Conservation (phyloP, 2,113 vertebrate genomes). For the Limanda limanda region DNA sequence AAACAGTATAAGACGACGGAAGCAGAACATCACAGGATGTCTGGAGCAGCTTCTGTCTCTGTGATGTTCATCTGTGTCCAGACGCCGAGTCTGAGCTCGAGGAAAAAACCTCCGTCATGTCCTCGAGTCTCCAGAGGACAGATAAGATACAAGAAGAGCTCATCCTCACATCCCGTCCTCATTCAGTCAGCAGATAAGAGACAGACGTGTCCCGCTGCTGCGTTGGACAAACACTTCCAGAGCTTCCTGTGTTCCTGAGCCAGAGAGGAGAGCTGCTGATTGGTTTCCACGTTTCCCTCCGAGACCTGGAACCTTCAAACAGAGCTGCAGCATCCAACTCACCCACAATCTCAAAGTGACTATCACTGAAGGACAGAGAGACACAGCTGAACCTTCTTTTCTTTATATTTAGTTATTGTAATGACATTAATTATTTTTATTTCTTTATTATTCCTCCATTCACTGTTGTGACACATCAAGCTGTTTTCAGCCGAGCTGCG, state of each 20-base stretch:
- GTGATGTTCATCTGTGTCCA: too few relatives aligned
- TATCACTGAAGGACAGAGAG: neutral
- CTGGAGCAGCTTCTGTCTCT: neutral
- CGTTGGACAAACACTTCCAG: constrained; percentile 38
- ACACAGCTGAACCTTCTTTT: neutral
- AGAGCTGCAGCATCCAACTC: constrained; percentile 20
- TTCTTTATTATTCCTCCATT: too few relatives aligned
- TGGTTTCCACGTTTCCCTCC: neutral
- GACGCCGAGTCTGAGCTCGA: too few relatives aligned
- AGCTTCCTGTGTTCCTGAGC: constrained; percentile 47
- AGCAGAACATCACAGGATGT: too few relatives aligned
- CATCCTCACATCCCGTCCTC: constrained; percentile 13
- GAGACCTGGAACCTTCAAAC: constrained; percentile 28
- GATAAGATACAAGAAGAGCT: constrained; percentile 4
- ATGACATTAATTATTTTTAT: too few relatives aligned
- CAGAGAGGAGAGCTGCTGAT: constrained; percentile 5
- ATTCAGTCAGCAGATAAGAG: constrained; percentile 43
- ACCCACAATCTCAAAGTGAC: neutral
- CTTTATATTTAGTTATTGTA: too few relatives aligned
- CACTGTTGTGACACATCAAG: too few relatives aligned
- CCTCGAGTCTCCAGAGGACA: neutral
- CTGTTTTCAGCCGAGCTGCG: too few relatives aligned
- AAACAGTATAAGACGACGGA: neutral
- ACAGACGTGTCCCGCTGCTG: constrained; percentile 2
- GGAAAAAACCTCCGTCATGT: neutral